Conservation (phyloP, 2,113 vertebrate species). For the Irena cyanogastra region DNA sequence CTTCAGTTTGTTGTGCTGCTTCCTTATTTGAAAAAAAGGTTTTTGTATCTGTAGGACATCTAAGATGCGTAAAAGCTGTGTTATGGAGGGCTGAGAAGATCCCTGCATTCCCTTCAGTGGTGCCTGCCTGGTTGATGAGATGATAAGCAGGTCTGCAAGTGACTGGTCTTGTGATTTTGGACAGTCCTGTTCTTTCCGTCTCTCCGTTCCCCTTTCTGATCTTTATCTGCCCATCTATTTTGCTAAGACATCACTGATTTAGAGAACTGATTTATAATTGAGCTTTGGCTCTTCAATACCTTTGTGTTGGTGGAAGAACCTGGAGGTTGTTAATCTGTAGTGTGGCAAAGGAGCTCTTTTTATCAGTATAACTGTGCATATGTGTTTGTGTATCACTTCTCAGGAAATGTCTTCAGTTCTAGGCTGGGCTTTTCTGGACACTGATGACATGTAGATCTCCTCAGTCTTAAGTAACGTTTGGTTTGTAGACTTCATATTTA, state of each 20-base stretch:
- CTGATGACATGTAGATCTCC: neutral
- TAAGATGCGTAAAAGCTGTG: neutral
- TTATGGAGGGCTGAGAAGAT: neutral
- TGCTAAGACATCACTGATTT: neutral
- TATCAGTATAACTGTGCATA: neutral
- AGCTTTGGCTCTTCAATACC: neutral
- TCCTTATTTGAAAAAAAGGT: neutral
- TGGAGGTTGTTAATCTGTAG: neutral
- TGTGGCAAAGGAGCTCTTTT: neutral
- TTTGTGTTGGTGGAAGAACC: neutral
- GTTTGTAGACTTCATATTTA: neutral
- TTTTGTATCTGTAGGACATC: neutral
- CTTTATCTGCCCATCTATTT: neutral
- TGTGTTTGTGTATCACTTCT: neutral
- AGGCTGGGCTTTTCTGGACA: neutral
- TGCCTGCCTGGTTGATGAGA: neutral
- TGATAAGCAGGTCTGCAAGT: neutral
- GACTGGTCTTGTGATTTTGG: neutral
- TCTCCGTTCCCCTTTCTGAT: neutral
- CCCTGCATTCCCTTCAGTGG: neutral
- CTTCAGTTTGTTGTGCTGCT: neutral
- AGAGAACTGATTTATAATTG: neutral
- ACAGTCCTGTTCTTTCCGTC: neutral
- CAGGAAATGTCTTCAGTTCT: neutral
- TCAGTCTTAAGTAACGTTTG: neutral